Conservation (phyloP, 2,888 invertebrate genomes). For the Synergus japonicus region DNA sequence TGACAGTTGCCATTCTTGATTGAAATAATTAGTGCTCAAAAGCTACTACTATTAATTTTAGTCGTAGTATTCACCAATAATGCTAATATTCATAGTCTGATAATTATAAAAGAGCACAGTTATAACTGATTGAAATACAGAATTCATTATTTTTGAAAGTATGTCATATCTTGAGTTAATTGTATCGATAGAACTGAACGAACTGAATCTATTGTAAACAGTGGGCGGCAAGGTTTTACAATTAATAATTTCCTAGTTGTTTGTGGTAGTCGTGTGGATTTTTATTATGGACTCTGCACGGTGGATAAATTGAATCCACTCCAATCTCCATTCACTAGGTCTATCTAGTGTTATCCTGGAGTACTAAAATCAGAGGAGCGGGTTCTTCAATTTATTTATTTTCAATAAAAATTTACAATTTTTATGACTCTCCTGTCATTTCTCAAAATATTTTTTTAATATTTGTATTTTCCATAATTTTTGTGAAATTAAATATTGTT, state of each 20-base stretch:
- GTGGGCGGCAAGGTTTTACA: neutral
- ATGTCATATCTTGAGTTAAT: neutral
- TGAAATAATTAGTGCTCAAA: neutral
- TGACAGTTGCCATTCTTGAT: constrained; percentile 86
- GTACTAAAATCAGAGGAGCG: constrained; percentile 20
- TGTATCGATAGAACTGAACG: neutral
- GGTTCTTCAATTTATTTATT: constrained; percentile 10
- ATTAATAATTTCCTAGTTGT: constrained; percentile 7
- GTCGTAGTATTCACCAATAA: neutral
- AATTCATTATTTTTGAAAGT: neutral
- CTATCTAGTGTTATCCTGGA: constrained; percentile 17
- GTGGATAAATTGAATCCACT: constrained; percentile 3
- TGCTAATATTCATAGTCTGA: constrained; percentile 8
- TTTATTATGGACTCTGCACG: neutral
- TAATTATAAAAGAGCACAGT: neutral
- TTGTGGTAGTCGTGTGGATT: neutral
- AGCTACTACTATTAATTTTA: neutral
- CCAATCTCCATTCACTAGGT: constrained; percentile 10
- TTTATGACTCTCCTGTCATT: neutral
- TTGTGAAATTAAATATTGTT: no score
- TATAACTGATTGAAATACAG: neutral
- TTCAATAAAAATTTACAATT: neutral
- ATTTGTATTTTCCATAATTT: neutral
- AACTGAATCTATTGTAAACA: constrained; percentile 16
- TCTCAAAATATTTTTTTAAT: neutral